Base-by-base conservation (phyloP, 2,888 invertebrate species). In the Trichopria drosophilae region DNA sequence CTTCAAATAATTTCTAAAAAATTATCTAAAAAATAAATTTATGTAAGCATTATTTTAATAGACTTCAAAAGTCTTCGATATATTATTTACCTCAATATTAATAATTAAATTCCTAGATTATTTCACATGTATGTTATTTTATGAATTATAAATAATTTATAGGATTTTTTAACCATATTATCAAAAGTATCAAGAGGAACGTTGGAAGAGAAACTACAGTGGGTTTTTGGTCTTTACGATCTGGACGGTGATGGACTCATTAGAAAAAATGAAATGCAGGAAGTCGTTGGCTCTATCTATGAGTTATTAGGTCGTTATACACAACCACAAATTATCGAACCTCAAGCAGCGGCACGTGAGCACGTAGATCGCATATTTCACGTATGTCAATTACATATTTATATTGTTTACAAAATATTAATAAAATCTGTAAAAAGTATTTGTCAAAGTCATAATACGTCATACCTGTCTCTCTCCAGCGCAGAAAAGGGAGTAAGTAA, bases 181-280 rank as follows among this genome's bases (percentile, higher is more conserved):
- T 93, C 92, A 16, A 87, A 90, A 62, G 86, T 92, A 55, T 90
- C 90, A 1, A 81, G 92, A 49, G 93, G 93, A 9, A 86, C 86
- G 13, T 81, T 88, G 3, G 87, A 90, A 65, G 93, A 93, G 73
- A 90, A 93, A 71, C 78, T 93, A 29, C 86, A 89, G 61, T 93
- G 93, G 93, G 86, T 92, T 44, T 93, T 93, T 74, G 84, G 86
- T 6, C 79, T 93, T 15, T 93, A 93, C 77, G 93, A 93, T 74
- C 82, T 90, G 50, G 90, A 93, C 67, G 87, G 88, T 0, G 92
- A 93, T 71, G 92, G 93, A 0, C 81, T 87, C 53, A 90, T 93
- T 69, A 88, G 89, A 15, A 85, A 90, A 65, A 81, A 84, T 1
- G 93, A 93, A 78, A 90, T 93, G 90, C 76, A 85, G 59, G 85